Conservation (phyloP, 2,113 vertebrate species). For the Chionis minor region DNA sequence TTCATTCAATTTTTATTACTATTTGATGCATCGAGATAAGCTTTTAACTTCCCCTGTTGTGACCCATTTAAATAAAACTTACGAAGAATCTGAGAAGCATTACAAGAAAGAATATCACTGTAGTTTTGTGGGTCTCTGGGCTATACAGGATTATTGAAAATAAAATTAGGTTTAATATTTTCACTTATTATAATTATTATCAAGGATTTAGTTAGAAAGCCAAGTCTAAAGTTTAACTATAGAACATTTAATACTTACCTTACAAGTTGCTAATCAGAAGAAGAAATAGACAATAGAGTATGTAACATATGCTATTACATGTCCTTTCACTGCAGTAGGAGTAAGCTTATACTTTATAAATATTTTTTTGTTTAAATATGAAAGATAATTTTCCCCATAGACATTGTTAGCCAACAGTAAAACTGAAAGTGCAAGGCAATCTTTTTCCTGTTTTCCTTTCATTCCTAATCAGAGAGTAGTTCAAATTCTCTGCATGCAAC, state of each 20-base stretch:
- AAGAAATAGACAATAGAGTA: not conserved
- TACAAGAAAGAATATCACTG: not conserved
- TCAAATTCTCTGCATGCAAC: not conserved
- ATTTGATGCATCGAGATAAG: conserved; percentile 9
- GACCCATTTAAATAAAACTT: not conserved
- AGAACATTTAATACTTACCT: not conserved
- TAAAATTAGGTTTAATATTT: not conserved
- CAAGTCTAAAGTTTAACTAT: not conserved
- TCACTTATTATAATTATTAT: not conserved
- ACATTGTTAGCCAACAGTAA: not conserved
- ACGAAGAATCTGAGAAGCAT: not conserved
- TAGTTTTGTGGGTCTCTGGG: not conserved
- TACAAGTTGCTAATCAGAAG: not conserved
- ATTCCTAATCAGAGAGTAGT: not conserved
- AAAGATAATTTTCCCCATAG: not conserved
- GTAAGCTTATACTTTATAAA: not conserved
- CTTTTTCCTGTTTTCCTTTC: not conserved
- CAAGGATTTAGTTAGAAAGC: not conserved
- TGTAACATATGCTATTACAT: not conserved
- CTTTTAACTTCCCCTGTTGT: conserved; percentile 7
- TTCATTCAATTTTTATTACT: conserved; percentile 45
- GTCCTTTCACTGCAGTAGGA: not conserved
- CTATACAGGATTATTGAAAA: not conserved
- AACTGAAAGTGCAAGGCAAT: not conserved
- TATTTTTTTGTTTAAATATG: not conserved